Conservation (phyloP, 1,140 invertebrate species). For the Teleopsis dalmanni region DNA sequence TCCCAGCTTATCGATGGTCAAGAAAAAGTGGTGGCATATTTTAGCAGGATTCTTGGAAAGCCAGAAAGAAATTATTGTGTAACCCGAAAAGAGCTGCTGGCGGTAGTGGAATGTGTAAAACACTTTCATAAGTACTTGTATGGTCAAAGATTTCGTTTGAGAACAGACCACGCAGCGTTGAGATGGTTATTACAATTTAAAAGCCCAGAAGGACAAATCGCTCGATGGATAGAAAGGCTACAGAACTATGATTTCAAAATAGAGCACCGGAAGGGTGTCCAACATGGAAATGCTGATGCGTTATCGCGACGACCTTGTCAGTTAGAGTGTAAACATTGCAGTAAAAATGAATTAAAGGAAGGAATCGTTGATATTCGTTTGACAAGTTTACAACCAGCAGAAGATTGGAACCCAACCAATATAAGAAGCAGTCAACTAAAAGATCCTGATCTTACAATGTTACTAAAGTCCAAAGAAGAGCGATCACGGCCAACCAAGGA, state of each 20-base stretch:
- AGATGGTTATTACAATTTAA: slow-evolving; percentile 24
- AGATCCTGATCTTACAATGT: background rate
- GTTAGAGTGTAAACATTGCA: background rate
- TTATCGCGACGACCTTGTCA: slow-evolving; percentile 16
- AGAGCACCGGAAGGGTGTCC: slow-evolving; percentile 13
- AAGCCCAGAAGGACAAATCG: slow-evolving; percentile 21
- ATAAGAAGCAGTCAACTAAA: background rate
- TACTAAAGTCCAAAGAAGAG: background rate
- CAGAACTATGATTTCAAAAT: slow-evolving; percentile 22
- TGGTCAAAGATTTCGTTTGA: slow-evolving; percentile 15
- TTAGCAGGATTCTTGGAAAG: slow-evolving; percentile 32
- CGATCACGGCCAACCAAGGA: background rate
- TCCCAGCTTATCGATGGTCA: slow-evolving; percentile 18
- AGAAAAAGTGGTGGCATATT: slow-evolving; percentile 27
- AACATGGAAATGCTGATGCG: slow-evolving; percentile 17
- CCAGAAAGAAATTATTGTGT: slow-evolving; percentile 29
- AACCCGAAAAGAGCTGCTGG: slow-evolving; percentile 21
- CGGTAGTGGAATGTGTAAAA: slow-evolving; percentile 18
- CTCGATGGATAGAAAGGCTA: slow-evolving; percentile 20
- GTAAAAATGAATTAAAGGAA: background rate
- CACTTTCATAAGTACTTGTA: slow-evolving; percentile 21
- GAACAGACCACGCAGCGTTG: slow-evolving; percentile 22
- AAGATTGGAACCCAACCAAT: background rate
- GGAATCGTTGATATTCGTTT: background rate
- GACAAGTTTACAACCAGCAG: background rate